Conservation (phyloP, 2,113 vertebrate genomes). For the Micromys minutus region DNA sequence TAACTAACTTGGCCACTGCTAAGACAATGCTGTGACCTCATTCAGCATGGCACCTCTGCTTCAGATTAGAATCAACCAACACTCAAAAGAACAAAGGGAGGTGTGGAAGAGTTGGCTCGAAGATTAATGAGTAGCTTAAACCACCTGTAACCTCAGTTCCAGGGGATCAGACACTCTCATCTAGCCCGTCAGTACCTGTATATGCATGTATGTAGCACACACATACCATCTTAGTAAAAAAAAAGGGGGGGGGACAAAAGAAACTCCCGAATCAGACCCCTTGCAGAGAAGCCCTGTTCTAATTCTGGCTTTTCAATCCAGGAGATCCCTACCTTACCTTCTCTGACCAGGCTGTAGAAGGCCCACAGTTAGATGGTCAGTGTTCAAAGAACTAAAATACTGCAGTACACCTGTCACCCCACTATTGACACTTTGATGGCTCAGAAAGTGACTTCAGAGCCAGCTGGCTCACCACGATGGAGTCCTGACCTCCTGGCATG, state of each 20-base stretch:
- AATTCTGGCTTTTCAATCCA: neutral
- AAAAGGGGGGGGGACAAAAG: neutral
- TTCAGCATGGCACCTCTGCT: neutral
- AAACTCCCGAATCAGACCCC: neutral
- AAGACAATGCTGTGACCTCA: neutral
- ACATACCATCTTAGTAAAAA: neutral
- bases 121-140: neutral
- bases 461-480: neutral
- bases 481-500: neutral
- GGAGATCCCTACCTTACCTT: neutral
- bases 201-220: neutral
- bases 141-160: neutral
- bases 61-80: neutral
- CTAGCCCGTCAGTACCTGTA: neutral
- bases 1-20: neutral
- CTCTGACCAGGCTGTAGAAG: neutral
- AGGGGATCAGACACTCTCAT: neutral
- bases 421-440: slow-evolving; percentile 29
- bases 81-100: neutral
- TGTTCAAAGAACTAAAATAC: slow-evolving; percentile 37
- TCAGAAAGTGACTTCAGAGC: slow-evolving; percentile 41
- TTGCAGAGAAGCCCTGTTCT: neutral
- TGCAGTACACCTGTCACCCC: neutral
- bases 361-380: neutral
- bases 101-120: neutral